phyloP scores from a whole-genome alignment of 2,113 vertebrate genomes.

The Glaucomys volans region DNA sequence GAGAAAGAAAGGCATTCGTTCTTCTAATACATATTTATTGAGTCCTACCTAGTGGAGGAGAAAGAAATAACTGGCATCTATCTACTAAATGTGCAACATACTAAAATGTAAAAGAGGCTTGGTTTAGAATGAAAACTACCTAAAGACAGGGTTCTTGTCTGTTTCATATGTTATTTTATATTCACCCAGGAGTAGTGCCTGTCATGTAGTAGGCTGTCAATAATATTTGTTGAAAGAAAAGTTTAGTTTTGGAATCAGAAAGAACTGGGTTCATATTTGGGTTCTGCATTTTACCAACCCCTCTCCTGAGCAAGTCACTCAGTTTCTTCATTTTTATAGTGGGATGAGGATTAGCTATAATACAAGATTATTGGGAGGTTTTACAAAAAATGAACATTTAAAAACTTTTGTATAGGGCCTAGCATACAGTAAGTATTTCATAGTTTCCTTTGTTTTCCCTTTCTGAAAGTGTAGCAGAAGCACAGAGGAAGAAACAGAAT shows the following conservation, averaged over 20 bases:
- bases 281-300: background rate
- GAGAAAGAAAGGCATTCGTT: background rate
- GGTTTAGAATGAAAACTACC: slow-evolving; percentile 27
- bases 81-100: background rate
- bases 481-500: background rate
- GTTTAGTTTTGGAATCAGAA: slow-evolving; percentile 54
- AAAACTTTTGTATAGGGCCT: slow-evolving; percentile 36
- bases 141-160: slow-evolving; percentile 21
- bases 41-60: background rate
- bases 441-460: slow-evolving; percentile 38
- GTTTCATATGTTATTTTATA: background rate
- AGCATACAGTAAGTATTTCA: background rate
- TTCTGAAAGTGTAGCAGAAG: background rate
- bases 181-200: background rate
- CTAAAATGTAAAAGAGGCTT: slow-evolving; percentile 39
- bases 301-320: slow-evolving; percentile 6
- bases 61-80: background rate
- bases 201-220: slow-evolving; percentile 19
- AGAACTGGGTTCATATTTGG: background rate
- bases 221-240: slow-evolving; percentile 50
- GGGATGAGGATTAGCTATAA: background rate
- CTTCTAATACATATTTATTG: background rate
- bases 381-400: background rate
- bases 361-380: background rate
- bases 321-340: slow-evolving; percentile 62